phyloP scores from a whole-genome alignment of 2,113 vertebrate genomes.

The Artemisiospiza belli region DNA sequence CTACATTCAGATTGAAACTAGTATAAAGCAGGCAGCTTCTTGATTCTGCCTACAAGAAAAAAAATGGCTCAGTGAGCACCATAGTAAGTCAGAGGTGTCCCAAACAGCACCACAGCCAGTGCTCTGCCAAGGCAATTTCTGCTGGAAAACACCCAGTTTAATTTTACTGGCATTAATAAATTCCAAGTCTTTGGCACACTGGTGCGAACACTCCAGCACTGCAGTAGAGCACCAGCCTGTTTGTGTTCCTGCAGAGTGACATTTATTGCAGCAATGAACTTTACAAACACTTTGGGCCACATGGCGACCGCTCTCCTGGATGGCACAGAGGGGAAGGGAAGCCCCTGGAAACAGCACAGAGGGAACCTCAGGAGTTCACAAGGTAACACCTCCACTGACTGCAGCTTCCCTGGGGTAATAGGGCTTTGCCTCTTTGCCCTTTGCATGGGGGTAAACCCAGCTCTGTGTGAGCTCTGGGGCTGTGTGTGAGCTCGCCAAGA shows the following conservation, averaged over 20 bases:
- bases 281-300: background rate
- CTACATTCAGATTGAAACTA: background rate
- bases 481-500: background rate
- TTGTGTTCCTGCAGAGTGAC: background rate
- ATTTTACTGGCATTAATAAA: background rate
- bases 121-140: background rate
- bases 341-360: background rate
- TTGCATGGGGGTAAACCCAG: background rate
- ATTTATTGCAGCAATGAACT: background rate
- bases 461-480: background rate
- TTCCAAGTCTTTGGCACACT: background rate
- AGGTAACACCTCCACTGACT: background rate
- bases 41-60: background rate
- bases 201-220: background rate
- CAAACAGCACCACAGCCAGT: background rate
- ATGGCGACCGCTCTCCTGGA: background rate
- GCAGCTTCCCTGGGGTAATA: too few species aligned
- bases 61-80: background rate
- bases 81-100: background rate
- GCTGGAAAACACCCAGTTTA: background rate
- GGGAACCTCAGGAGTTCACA: background rate
- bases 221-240: background rate
- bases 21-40: background rate
- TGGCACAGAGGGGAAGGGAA: background rate
- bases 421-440: background rate